These are phyloP conservation scores for Varroa destructor DNA, from an alignment of 1,140 invertebrate genomes.

Conservation along the genomic window DNA sequence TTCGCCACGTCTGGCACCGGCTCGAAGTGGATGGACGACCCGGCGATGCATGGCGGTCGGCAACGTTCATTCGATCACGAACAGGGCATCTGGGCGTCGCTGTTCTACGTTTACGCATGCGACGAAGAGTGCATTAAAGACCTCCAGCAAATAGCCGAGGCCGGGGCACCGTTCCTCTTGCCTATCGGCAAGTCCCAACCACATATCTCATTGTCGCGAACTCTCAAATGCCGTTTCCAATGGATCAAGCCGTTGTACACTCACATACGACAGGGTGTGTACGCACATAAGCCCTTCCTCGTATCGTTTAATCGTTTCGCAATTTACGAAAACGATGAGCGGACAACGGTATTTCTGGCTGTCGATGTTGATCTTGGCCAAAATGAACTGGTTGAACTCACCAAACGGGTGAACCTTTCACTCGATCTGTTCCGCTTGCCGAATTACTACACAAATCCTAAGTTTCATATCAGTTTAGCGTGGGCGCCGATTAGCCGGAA, in stretches of 20 bases:
- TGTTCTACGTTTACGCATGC: slow-evolving; percentile 35
- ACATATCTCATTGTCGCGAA: slow-evolving; percentile 38
- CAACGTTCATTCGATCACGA: slow-evolving; percentile 37
- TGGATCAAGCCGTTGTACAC: slow-evolving; percentile 37
- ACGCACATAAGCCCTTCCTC: slow-evolving; percentile 33
- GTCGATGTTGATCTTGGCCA: slow-evolving; percentile 33
- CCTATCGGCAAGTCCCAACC: slow-evolving; percentile 5
- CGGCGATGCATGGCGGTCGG: slow-evolving; percentile 35
- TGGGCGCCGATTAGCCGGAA: slow-evolving; percentile 32
- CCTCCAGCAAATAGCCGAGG: not conserved
- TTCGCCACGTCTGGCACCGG: not conserved
- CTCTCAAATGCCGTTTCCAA: slow-evolving; percentile 37
- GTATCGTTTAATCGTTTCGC: slow-evolving; percentile 33
- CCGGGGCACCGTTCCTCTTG: not conserved
- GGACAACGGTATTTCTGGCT: slow-evolving; percentile 36
- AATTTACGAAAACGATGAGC: slow-evolving; percentile 37
- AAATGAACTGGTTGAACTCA: slow-evolving; percentile 33
- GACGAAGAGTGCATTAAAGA: slow-evolving; percentile 30
- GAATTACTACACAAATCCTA: slow-evolving; percentile 36
- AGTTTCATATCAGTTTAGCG: slow-evolving; percentile 34
- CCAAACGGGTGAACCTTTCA: slow-evolving; percentile 33
- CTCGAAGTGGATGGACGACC: slow-evolving; percentile 32
- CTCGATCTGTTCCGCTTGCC: slow-evolving; percentile 36
- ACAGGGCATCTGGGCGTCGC: slow-evolving; percentile 38
- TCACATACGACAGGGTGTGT: slow-evolving; percentile 34